Base-by-base conservation (phyloP, 1,140 invertebrate species). In the Drosophila prosaltans region DNA sequence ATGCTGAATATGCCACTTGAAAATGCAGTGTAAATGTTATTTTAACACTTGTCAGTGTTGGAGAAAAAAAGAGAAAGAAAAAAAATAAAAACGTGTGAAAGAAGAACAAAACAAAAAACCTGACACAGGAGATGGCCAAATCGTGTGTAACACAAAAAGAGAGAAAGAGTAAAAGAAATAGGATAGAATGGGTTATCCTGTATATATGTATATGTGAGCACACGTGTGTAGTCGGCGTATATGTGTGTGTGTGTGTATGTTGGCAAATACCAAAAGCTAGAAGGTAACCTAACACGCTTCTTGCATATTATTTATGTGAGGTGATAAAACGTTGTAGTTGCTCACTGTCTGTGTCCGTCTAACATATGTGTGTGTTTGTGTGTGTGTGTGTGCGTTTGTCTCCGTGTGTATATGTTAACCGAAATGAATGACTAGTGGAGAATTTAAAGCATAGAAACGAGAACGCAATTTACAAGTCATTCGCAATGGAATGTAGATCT, bases 11-110 rank as follows among this genome's bases (percentile, higher is more conserved):
- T 74, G 70, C 40, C 71, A 80, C 74, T 80, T 70, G 45, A 45
- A 74, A 74, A 80, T 79, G 60, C 78, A 79, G 70, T 74, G 66
- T 54, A 80, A 79, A 79, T 79, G 75, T 79, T 79, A 74, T 78
- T 79, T 78, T 72, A 78, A 79, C 77, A 79, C 77, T 78, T 67
- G 55, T 67, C 65, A 57, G 64, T 39, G 28, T 39, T 55, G 10
- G 24, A 58, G 57, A 57, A 57, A 57, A 55, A 57, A 32, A 41
- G 57, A 45, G 21, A 43, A 2, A 11, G 3, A 7, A 64, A 32
- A 11, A 8, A 65, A 55, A 64, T 40, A 30, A 30, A 30, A 30
- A 30, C 28, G 28, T 62, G 30, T 66, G 41, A 32, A 69, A 67
- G 72, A 40, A 72, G 73, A 72, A 78, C 45, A 73, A 59, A 36